Evolutionary conservation across 2,888 invertebrate species (phyloP).

Genomic region (Hyalella azteca): DNA sequence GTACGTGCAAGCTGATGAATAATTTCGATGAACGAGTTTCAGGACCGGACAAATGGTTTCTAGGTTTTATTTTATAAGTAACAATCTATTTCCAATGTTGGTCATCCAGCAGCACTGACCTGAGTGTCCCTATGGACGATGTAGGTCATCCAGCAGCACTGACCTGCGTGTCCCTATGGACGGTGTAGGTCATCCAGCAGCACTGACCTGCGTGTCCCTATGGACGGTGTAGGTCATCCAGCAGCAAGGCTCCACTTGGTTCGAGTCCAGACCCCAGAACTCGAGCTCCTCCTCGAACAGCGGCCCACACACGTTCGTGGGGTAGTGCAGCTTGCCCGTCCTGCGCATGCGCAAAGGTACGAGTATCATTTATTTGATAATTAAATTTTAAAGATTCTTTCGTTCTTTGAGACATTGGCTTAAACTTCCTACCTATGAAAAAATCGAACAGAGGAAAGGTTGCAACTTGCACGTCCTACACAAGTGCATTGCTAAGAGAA

Average conservation of each 20-base stretch:
- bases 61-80: no score
- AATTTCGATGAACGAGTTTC: no score
- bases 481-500: no score
- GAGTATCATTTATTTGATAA: no score
- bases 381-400: no score
- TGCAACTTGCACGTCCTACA: no score
- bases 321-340: constrained; percentile 67
- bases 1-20: no score
- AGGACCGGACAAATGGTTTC: no score
- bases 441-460: no score
- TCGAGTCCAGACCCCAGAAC: constrained; percentile 67
- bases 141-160: constrained; percentile 69
- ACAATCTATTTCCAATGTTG: neutral
- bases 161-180: constrained; percentile 65
- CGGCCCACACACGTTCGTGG: constrained; percentile 68
- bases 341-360: constrained; percentile 59
- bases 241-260: constrained; percentile 68
- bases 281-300: constrained; percentile 68
- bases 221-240: constrained; percentile 69
- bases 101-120: constrained; percentile 52
- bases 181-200: constrained; percentile 67
- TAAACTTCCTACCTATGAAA: no score
- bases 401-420: no score
- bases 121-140: constrained; percentile 66
- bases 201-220: constrained; percentile 63